A percentile compares a stretch with the other conserved stretches of the same genome.
Conservation (phyloP, 1,140 invertebrate species). For the Drosophila pandora region DNA sequence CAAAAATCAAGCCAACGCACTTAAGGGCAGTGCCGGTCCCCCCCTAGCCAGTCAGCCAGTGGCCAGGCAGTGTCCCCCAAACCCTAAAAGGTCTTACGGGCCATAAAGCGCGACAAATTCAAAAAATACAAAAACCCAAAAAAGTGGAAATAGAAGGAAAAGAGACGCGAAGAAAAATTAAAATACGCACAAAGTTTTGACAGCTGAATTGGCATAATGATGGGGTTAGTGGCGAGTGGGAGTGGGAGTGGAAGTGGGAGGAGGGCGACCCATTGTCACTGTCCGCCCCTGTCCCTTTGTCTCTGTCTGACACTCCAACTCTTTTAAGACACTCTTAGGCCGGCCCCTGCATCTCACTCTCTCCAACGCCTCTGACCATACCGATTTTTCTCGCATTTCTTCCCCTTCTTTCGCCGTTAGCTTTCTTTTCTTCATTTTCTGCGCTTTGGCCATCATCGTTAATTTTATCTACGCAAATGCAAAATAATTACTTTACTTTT, state of each 20-base stretch:
- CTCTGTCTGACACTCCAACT: not conserved
- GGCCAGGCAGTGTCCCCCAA: not conserved
- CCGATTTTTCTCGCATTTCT: no score
- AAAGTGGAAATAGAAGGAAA: slow-evolving; percentile 10
- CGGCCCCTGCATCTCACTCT: not conserved
- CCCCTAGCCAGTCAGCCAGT: not conserved
- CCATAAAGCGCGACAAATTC: slow-evolving; percentile 71
- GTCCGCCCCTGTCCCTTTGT: slow-evolving; percentile 1
- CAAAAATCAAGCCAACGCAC: slow-evolving; percentile 76
- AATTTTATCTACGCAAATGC: slow-evolving; percentile 81
- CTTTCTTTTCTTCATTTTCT: slow-evolving; percentile 11
- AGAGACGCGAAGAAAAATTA: slow-evolving; percentile 70
- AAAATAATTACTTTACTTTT: slow-evolving; percentile 82
- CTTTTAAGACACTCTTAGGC: no score
- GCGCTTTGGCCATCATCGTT: slow-evolving; percentile 65
- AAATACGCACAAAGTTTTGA: slow-evolving; percentile 82
- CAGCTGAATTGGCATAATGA: slow-evolving; percentile 82
- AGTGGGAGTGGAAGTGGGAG: not conserved
- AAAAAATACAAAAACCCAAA: slow-evolving; percentile 23
- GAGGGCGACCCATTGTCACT: slow-evolving; percentile 52
- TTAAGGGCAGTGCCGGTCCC: slow-evolving; percentile 43
- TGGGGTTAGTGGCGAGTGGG: slow-evolving; percentile 65
- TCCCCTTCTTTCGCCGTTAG: not conserved
- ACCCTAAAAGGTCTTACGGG: slow-evolving; percentile 35
- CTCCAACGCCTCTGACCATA: not conserved